These are phyloP conservation scores for Cassiopea andromeda DNA, from an alignment of 30 jellyfish, hydroid and myxozoan genomes.

Conservation along the genomic window DNA sequence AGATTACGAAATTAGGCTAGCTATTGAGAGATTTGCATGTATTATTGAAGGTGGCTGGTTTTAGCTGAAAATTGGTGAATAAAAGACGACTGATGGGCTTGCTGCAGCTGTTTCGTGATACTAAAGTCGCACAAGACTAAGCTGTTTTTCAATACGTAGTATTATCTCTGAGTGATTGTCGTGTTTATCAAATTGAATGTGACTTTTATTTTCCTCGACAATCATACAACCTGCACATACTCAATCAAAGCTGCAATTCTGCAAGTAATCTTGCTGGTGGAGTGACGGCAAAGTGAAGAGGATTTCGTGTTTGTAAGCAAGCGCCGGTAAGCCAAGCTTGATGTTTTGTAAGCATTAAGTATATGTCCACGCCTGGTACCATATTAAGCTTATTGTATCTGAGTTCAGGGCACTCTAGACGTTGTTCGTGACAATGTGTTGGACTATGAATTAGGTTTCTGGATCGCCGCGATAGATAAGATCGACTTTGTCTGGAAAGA, in stretches of 20 bases:
- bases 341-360: too few species aligned
- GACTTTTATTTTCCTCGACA: background rate
- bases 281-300: background rate
- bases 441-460: background rate
- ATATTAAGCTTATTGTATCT: too few species aligned
- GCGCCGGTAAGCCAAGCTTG: slow-evolving; percentile 9
- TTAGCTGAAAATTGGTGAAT: slow-evolving; percentile 2
- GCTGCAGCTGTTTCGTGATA: slow-evolving; percentile 8
- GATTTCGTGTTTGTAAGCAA: background rate
- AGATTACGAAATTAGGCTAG: background rate
- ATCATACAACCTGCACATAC: slow-evolving; percentile 12
- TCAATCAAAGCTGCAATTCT: slow-evolving; percentile 8
- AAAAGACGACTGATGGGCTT: slow-evolving; percentile 10
- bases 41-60: slow-evolving; percentile 27
- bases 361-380: too few species aligned
- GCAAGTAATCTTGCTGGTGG: background rate
- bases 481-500: background rate
- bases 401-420: background rate
- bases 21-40: slow-evolving; percentile 6
- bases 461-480: background rate
- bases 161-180: slow-evolving; percentile 22
- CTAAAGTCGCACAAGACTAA: slow-evolving; percentile 14
- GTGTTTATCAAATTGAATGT: background rate
- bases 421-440: background rate
- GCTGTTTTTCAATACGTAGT: slow-evolving; percentile 1